Evolutionary conservation across 2,888 invertebrate species (phyloP).

Genomic region (Rotaria sp.): DNA sequence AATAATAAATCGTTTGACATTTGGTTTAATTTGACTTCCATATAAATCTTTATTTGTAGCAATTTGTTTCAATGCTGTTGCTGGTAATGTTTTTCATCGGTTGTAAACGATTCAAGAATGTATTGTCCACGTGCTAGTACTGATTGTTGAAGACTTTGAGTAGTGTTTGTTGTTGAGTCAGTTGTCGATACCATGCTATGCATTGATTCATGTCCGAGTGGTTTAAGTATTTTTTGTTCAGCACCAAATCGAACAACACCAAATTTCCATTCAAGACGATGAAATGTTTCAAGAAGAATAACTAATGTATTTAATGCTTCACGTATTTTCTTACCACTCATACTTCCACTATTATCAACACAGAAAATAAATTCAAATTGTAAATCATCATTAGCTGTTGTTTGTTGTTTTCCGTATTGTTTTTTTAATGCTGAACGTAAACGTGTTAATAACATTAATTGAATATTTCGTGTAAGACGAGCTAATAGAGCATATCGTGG

Average conservation of each 20-base stretch:
- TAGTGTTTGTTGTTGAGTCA: too few species aligned
- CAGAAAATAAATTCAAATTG: not conserved
- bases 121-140: not conserved
- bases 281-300: constrained; percentile 2
- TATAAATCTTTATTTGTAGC: not conserved
- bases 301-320: constrained; percentile 21
- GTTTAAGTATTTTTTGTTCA: constrained; percentile 13
- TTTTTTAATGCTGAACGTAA: not conserved
- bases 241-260: constrained; percentile 13
- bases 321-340: not conserved
- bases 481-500: constrained; percentile 6
- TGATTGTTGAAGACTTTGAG: not conserved
- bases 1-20: not conserved
- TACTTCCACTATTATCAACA: constrained; percentile 23
- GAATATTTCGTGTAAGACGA: constrained; percentile 8
- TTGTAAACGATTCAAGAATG: not conserved
- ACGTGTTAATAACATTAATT: not conserved
- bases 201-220: not conserved
- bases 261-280: constrained; percentile 20
- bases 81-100: constrained; percentile 3
- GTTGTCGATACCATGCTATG: not conserved
- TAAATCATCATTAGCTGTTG: not conserved
- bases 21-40: not conserved
- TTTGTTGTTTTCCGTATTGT: not conserved
- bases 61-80: not conserved